Evolutionary conservation across 2,888 invertebrate species (phyloP).

Genomic region (Conops quadrifasciatus): DNA sequence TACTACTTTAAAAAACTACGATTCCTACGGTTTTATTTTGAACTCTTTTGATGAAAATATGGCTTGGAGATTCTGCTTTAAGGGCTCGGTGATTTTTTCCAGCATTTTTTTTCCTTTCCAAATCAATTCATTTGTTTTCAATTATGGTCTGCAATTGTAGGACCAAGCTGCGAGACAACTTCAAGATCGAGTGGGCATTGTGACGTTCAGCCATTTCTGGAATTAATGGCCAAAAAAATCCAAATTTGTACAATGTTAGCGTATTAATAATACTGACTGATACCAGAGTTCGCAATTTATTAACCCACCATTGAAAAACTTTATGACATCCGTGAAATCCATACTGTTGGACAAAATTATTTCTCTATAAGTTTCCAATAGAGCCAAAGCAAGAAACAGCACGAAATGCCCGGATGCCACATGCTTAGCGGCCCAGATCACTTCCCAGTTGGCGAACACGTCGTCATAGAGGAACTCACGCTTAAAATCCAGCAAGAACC

Average conservation of each 20-base stretch:
- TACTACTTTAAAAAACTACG: too few relatives aligned
- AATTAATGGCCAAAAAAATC: constrained; percentile 51
- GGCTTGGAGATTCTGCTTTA: not conserved
- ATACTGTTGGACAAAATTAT: constrained; percentile 94
- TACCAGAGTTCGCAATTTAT: not conserved
- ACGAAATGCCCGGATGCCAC: constrained; percentile 90
- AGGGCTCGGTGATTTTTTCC: not conserved
- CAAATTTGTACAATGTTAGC: not conserved
- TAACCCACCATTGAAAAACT: constrained; percentile 91
- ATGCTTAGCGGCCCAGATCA: constrained; percentile 92
- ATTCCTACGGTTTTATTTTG: too few relatives aligned
- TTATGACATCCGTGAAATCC: constrained; percentile 98
- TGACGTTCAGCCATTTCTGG: constrained; percentile 97
- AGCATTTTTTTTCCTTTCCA: constrained; percentile 16
- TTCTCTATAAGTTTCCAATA: constrained; percentile 91
- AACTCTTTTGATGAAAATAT: too few relatives aligned
- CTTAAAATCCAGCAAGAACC: constrained; percentile 97
- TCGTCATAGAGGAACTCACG: constrained; percentile 92
- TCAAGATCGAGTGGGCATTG: constrained; percentile 83
- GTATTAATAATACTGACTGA: not conserved
- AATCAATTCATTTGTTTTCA: constrained; percentile 82
- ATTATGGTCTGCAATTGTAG: constrained; percentile 90
- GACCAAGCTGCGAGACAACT: constrained; percentile 86
- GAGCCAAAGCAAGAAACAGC: constrained; percentile 88
- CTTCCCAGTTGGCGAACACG: constrained; percentile 94